Evolutionary conservation across 2,797 vertebrate genomes (phyloP), one percentile per base, ranked within the genome.

Genomic region (Schizothorax lantsangensis): DNA sequence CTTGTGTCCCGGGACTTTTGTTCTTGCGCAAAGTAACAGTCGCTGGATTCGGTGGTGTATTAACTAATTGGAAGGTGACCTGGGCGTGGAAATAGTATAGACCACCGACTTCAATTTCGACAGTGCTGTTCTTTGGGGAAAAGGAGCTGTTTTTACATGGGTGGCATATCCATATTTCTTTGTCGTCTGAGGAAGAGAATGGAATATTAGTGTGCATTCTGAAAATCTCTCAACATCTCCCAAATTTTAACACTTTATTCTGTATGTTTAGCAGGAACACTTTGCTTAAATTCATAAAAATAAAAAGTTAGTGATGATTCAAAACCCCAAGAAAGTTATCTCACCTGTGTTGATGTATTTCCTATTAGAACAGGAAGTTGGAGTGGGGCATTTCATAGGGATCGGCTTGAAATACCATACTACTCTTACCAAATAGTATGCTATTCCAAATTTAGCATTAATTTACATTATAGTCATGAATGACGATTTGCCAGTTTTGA

Each of bases 1-100:
- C 0, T 4, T 2, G 81, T 1, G 0, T 0, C 0, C 0, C 0
- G 6, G 0, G 88, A 1, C 71, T 57, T 0, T 0, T 3, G 0
- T 92, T 84, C 52, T 36, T 91, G 3, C 11, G 8, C 87, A 95
- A 30, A 4, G 0, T 7, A 64, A 81, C 21, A 30, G 0, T 52
- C 10, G 19, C 15, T 6, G 1, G 1, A 0, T 36, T 12, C n/a
- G 2, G 21, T 3, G 0, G 0, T 14, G 0, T 0, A 0, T 1
- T 12, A 38, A 0, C 4, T 1, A 0, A 0, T 12, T 5, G 0
- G n/a, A 86, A 86, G 30, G 1, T 1, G 36, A 81, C 43, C 36
- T 86, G 85, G n/a, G 79, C 79, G 12, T 86, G 36, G 30, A 86
- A 54, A 23, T 10, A 17, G 71, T 81, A 86, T 4, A 81, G 10